A percentile compares a stretch with the other conserved stretches of the same genome.
Conservation (phyloP, 2,888 invertebrate species). For the Melinaea menophilus region DNA sequence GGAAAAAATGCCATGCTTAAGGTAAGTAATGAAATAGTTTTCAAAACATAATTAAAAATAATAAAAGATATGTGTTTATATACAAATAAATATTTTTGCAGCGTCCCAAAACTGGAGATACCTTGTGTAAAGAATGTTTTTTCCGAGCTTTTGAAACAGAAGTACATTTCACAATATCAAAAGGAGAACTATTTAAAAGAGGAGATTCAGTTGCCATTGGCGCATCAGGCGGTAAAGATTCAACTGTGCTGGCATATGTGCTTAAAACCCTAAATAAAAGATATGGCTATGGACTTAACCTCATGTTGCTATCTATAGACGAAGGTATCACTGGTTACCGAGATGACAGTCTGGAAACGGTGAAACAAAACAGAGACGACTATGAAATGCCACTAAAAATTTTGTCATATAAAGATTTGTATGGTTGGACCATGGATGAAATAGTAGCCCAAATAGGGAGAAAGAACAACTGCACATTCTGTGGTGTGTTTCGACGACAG, state of each 20-base stretch:
- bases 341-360: slow-evolving; percentile 97
- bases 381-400: slow-evolving; percentile 96
- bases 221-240: slow-evolving; percentile 97
- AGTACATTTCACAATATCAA: slow-evolving; percentile 92
- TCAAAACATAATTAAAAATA: neutral
- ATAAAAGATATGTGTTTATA: slow-evolving; percentile 7
- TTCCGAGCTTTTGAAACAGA: slow-evolving; percentile 96
- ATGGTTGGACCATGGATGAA: slow-evolving; percentile 99
- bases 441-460: slow-evolving; percentile 92
- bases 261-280: slow-evolving; percentile 93
- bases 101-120: slow-evolving; percentile 94
- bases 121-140: slow-evolving; percentile 96
- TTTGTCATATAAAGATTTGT: slow-evolving; percentile 96
- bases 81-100: slow-evolving; percentile 53
- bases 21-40: slow-evolving; percentile 76
- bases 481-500: slow-evolving; percentile 96
- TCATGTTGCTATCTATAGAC: slow-evolving; percentile 96
- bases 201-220: slow-evolving; percentile 95
- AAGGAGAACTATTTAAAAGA: slow-evolving; percentile 87
- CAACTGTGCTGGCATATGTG: slow-evolving; percentile 97
- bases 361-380: slow-evolving; percentile 95
- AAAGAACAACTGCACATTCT: slow-evolving; percentile 98
- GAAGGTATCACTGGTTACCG: slow-evolving; percentile 98
- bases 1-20: slow-evolving; percentile 86
- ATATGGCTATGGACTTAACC: slow-evolving; percentile 92